Evolutionary conservation across 2,797 vertebrate genomes (phyloP), one percentile per base, ranked within the genome.

Genomic region (Phataginus tricuspis): DNA sequence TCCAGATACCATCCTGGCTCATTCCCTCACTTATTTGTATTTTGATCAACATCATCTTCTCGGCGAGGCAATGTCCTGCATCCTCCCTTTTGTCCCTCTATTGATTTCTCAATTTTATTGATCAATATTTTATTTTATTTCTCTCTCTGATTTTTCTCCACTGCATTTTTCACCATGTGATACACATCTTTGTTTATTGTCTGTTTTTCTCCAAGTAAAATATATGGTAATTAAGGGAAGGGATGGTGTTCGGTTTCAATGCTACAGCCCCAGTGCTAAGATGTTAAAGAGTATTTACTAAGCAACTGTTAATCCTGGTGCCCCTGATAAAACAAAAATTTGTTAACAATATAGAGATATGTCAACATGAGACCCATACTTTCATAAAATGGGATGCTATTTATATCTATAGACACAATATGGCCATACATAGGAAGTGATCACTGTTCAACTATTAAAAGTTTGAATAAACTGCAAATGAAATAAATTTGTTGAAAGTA

Each of bases 201-300:
- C 72, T 80, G 23, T 69, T 90, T 61, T 79, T 80, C 78, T 84
- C 86, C 84, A 93, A 31, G 53, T 93, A 42, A 85, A 96, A 93
- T 51, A 74, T 5, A 72, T 11, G 13, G 13, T 64, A 19, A 34
- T 88, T 75, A 53, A 51, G 39, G 55, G 25, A 69, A 89, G 5
- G n/a, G 11, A 42, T 2, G 5, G 68, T 27, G 6, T 23, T 63
- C 31, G 34, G 27, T 79, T 63, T 85, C n/a, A n/a, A 15, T 55
- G 78, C 29, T 4, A 27, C 2, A 72, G 29, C 5, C 42, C 37
- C 11, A 64, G 2, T 10, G 34, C 31, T 57, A 80, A 84, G 25
- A 34, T 21, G 16, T 10, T 66, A 74, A 74, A 37, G 31, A 0
- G 4, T n/a, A 74, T 61, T 92, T 79, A 63, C 27, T 74, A 18